These are phyloP conservation scores for Choloepus hoffmanni DNA, from an alignment of 2,113 vertebrate species.

Conservation along the genomic window DNA sequence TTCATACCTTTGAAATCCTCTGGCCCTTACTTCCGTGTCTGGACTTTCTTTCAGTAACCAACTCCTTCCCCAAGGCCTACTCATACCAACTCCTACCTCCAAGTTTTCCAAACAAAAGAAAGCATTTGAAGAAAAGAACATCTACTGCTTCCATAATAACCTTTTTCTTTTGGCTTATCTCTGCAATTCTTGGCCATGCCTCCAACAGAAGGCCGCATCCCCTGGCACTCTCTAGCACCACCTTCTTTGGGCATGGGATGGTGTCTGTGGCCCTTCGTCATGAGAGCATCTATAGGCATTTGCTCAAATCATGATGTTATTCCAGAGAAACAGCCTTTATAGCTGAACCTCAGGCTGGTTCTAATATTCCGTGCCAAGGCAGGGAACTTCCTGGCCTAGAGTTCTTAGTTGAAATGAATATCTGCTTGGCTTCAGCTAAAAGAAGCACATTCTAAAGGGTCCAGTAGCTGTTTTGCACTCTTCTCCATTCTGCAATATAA, in stretches of 20 bases:
- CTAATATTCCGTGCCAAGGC: not conserved
- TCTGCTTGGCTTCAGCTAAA: constrained; percentile 1
- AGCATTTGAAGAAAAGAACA: not conserved
- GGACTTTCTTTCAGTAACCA: not conserved
- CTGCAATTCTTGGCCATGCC: not conserved
- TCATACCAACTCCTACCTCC: not conserved
- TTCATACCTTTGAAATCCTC: constrained; percentile 37
- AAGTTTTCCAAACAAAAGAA: constrained; percentile 20
- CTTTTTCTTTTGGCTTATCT: not conserved
- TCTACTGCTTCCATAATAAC: not conserved
- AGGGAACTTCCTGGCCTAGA: not conserved
- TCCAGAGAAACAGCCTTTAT: not conserved
- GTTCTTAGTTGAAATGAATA: not conserved
- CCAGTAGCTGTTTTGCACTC: not conserved
- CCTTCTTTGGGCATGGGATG: not conserved
- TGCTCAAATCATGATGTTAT: not conserved
- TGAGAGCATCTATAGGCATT: not conserved
- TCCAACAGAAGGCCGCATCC: not conserved
- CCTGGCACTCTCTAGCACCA: not conserved
- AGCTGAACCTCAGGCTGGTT: constrained; percentile 1
- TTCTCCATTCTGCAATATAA: not conserved
- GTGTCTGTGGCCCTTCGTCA: not conserved
- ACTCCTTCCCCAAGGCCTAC: not conserved
- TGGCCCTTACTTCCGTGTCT: not conserved
- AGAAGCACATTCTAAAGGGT: not conserved